Percentiles rank a stretch among this genome's conserved stretches.
phyloP scores from a whole-genome alignment of 2,113 vertebrate species.

The Tinamus guttatus region DNA sequence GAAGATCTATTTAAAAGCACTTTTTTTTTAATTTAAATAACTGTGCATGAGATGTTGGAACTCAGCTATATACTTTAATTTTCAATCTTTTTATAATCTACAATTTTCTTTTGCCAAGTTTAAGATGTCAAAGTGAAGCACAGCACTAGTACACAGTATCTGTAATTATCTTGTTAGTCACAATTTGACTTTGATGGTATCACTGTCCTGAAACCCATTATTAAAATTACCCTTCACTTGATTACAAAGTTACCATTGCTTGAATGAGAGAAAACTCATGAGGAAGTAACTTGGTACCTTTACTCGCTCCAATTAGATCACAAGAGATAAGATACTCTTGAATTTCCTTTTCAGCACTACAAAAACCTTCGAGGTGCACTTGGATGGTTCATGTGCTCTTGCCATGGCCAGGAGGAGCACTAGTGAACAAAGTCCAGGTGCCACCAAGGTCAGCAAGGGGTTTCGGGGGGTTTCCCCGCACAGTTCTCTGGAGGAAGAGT shows the following conservation, averaged over 20 bases:
- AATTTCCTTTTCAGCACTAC: not conserved
- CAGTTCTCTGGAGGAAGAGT: not conserved
- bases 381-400: not conserved
- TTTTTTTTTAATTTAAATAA: constrained; percentile 28
- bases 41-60: not conserved
- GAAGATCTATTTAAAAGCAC: constrained; percentile 15
- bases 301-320: not conserved
- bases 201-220: not conserved
- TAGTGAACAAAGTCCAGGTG: fast-evolving
- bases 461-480: not conserved
- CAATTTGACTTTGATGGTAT: constrained; percentile 13
- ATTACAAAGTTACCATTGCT: not conserved
- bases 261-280: not conserved
- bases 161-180: constrained; percentile 48
- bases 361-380: not conserved
- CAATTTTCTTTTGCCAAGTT: constrained; percentile 32
- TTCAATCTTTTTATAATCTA: constrained; percentile 21
- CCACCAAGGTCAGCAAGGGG: not conserved
- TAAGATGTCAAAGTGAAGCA: constrained; percentile 44
- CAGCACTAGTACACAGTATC: not conserved
- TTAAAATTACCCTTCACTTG: constrained; percentile 9
- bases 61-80: not conserved
- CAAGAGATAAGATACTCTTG: not conserved
- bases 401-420: not conserved
- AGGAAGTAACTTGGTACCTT: not conserved